A percentile compares a stretch with the other conserved stretches of the same genome.
Evolutionary conservation across 2,797 vertebrate species (phyloP).

Genomic region (Fistularia commersonii): DNA sequence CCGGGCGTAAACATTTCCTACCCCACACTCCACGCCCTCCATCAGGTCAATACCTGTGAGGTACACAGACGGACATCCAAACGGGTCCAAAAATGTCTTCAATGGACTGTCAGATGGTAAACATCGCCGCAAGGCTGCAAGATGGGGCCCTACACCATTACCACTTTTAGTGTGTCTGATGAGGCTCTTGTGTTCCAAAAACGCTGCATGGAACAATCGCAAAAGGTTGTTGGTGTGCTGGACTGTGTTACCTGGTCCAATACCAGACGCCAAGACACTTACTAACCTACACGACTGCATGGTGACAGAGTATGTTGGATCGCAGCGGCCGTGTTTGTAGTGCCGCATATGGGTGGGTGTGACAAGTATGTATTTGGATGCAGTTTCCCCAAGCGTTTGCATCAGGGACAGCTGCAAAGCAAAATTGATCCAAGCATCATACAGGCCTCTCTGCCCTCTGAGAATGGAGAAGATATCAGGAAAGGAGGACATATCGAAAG

Average conservation of each 20-base stretch:
- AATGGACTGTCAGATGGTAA: conserved; percentile 70
- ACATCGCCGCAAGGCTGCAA: conserved; percentile 66
- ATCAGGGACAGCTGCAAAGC: conserved; percentile 77
- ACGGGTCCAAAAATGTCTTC: conserved; percentile 71
- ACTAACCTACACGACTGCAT: conserved; percentile 64
- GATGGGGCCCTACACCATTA: conserved; percentile 74
- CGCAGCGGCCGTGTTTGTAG: conserved; percentile 80
- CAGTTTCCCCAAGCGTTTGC: conserved; percentile 68
- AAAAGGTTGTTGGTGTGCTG: conserved; percentile 60
- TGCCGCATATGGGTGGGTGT: conserved; percentile 81
- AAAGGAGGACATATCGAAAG: conserved; percentile 73
- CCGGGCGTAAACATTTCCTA: conserved; percentile 78
- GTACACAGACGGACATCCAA: conserved; percentile 79
- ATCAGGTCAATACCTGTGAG: conserved; percentile 75
- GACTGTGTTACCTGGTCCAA: conserved; percentile 46
- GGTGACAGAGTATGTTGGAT: conserved; percentile 78
- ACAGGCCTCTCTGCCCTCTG: conserved; percentile 70
- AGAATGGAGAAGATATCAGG: conserved; percentile 76
- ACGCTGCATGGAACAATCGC: conserved; percentile 70
- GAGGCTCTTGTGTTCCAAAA: conserved; percentile 74
- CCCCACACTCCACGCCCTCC: conserved; percentile 76
- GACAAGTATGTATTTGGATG: conserved; percentile 67
- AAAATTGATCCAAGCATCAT: conserved; percentile 80
- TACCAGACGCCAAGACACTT: conserved; percentile 48
- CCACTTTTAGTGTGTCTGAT: conserved; percentile 77